These are phyloP conservation scores for Philhelius pedissequus DNA, from an alignment of 2,888 invertebrate genomes.

Conservation along the genomic window DNA sequence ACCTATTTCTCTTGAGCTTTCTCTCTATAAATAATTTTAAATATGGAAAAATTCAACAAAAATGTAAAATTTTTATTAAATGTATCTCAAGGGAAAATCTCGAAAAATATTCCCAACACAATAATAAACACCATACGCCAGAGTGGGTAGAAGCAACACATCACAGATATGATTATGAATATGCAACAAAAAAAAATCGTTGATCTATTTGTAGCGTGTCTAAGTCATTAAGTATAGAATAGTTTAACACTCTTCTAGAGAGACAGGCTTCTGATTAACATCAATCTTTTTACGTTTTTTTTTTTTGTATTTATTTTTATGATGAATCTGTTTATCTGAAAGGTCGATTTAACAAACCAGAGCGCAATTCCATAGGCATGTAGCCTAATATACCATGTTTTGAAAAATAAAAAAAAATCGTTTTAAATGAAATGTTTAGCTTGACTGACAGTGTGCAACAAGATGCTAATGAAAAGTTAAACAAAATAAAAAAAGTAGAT, in stretches of 20 bases:
- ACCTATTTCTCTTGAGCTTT: neutral
- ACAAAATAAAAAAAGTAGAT: slow-evolving; percentile 65
- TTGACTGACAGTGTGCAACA: slow-evolving; percentile 56
- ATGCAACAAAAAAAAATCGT: slow-evolving; percentile 4
- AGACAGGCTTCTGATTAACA: slow-evolving; percentile 33
- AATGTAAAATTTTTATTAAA: neutral
- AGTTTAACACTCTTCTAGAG: slow-evolving; percentile 26
- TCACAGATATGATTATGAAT: slow-evolving; percentile 18
- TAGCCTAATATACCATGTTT: neutral
- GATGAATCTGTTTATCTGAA: slow-evolving; percentile 34
- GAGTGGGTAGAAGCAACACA: slow-evolving; percentile 10
- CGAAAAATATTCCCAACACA: slow-evolving; percentile 48
- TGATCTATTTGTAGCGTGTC: slow-evolving; percentile 46
- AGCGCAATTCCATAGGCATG: neutral
- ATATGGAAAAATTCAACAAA: slow-evolving; percentile 7
- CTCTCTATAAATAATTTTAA: slow-evolving; percentile 38
- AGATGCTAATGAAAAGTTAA: slow-evolving; percentile 73
- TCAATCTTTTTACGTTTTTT: slow-evolving; percentile 21
- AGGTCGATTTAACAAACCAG: neutral
- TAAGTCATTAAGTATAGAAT: slow-evolving; percentile 33
- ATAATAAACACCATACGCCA: slow-evolving; percentile 36
- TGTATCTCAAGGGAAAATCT: slow-evolving; percentile 54
- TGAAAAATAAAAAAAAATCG: slow-evolving; percentile 5
- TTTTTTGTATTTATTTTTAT: neutral
- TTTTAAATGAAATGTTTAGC: slow-evolving; percentile 63